These are phyloP conservation scores for Bedellia somnulentella DNA, from an alignment of 2,888 invertebrate species.

Conservation along the genomic window DNA sequence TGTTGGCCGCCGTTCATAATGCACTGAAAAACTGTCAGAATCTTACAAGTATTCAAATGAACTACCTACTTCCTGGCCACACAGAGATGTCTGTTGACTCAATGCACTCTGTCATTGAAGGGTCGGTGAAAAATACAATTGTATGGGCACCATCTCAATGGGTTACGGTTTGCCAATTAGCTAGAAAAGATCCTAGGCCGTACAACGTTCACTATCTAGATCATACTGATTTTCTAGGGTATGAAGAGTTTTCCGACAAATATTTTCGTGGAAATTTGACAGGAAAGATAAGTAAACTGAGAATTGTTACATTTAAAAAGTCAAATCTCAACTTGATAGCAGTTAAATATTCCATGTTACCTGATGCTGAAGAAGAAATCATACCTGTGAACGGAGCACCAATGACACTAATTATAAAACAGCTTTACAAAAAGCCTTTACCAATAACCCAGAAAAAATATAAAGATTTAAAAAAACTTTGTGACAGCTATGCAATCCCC, in stretches of 20 bases:
- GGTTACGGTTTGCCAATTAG: conserved; percentile 11
- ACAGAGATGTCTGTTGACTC: conserved; percentile 18
- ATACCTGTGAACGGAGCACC: neutral
- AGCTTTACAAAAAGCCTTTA: neutral
- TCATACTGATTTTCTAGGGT: conserved; percentile 5
- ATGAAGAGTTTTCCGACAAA: conserved; percentile 1
- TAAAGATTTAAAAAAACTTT: neutral
- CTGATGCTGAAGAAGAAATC: neutral
- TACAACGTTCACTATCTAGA: conserved; percentile 9
- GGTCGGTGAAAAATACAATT: conserved; percentile 11
- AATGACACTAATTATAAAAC: neutral
- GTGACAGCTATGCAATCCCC: neutral
- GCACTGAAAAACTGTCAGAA: conserved; percentile 11
- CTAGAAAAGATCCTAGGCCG: conserved; percentile 12
- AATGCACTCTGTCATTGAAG: conserved; percentile 14
- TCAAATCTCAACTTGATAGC: neutral
- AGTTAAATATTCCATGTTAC: neutral
- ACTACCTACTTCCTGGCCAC: conserved; percentile 17
- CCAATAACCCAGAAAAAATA: neutral
- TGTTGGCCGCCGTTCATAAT: conserved; percentile 10
- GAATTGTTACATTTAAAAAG: neutral
- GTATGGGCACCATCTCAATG: conserved; percentile 16
- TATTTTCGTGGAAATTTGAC: neutral
- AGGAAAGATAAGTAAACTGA: neutral
- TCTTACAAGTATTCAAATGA: conserved; percentile 14